These are phyloP conservation scores for Perccottus glenii DNA, from an alignment of 2,113 vertebrate species.

Conservation along the genomic window DNA sequence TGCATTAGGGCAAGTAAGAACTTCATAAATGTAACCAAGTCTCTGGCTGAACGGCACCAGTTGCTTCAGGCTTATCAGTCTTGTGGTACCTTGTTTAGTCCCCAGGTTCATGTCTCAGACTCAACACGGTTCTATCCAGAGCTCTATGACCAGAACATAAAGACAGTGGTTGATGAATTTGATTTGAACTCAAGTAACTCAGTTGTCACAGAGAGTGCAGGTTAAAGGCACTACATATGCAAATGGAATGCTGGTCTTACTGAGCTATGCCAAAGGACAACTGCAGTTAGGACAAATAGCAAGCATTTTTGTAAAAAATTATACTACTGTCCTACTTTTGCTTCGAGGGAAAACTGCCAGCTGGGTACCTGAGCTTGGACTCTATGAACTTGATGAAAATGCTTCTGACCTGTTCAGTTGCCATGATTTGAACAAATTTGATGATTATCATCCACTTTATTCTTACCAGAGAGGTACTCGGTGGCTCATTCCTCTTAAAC, in stretches of 20 bases:
- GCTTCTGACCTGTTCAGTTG: too few relatives aligned
- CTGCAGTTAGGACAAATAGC: background rate
- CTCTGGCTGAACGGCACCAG: conserved; percentile 24
- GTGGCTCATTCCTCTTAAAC: conserved; percentile 16
- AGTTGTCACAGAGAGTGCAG: conserved; percentile 34
- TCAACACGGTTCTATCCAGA: conserved; percentile 28
- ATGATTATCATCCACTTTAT: conserved; percentile 22
- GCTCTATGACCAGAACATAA: conserved; percentile 13
- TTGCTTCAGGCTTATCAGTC: conserved; percentile 17
- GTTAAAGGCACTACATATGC: conserved; percentile 27
- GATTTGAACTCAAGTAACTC: background rate
- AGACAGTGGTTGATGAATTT: conserved; percentile 1
- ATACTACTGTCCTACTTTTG: conserved; percentile 27
- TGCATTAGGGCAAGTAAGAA: conserved; percentile 34
- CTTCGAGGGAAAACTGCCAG: conserved; percentile 13
- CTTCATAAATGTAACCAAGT: conserved; percentile 34
- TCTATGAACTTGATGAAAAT: too few relatives aligned
- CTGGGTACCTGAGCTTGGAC: conserved; percentile 17
- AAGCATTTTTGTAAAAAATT: conserved; percentile 25
- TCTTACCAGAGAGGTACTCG: conserved; percentile 24
- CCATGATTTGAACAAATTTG: too few relatives aligned
- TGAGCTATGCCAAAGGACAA: conserved; percentile 12
- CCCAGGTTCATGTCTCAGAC: conserved; percentile 22
- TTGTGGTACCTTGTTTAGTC: conserved; percentile 11
- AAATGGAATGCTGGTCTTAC: conserved; percentile 24